Conservation (phyloP, 1,140 invertebrate genomes). For the Kradibia gibbosae region DNA sequence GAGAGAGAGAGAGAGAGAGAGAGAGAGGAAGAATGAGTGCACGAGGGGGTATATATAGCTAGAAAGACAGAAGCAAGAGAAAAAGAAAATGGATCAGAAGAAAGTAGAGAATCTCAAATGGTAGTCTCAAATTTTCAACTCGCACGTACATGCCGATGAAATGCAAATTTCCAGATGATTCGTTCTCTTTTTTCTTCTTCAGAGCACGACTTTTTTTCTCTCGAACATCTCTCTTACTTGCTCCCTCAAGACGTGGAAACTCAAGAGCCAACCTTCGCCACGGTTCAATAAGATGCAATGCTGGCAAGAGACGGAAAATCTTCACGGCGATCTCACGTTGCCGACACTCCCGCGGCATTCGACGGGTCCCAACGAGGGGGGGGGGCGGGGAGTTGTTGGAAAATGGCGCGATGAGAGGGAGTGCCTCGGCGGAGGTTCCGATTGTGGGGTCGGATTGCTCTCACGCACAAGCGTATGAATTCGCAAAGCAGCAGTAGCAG, state of each 20-base stretch:
- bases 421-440: neutral
- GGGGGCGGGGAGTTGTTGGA: neutral
- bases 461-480: conserved; percentile 37
- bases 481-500: conserved; percentile 29
- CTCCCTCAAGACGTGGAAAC: conserved; percentile 17
- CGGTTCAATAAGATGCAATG: conserved; percentile 44
- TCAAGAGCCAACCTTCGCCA: conserved; percentile 35
- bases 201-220: neutral
- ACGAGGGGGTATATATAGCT: neutral
- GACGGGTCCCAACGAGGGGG: neutral
- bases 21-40: neutral
- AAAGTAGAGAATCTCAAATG: conserved; percentile 2
- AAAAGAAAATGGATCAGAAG: conserved; percentile 5
- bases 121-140: conserved; percentile 43
- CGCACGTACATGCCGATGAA: conserved; percentile 38
- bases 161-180: conserved; percentile 45
- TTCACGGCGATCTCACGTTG: conserved; percentile 33
- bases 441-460: conserved; percentile 17
- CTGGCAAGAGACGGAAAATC: conserved; percentile 16
- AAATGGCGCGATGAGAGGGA: neutral
- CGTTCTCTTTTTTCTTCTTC: neutral
- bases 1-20: neutral
- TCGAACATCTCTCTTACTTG: conserved; percentile 5
- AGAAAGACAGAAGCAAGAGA: neutral
- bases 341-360: conserved; percentile 21